Conservation (phyloP, 2,113 vertebrate genomes). For the Callocephalon fimbriatum region DNA sequence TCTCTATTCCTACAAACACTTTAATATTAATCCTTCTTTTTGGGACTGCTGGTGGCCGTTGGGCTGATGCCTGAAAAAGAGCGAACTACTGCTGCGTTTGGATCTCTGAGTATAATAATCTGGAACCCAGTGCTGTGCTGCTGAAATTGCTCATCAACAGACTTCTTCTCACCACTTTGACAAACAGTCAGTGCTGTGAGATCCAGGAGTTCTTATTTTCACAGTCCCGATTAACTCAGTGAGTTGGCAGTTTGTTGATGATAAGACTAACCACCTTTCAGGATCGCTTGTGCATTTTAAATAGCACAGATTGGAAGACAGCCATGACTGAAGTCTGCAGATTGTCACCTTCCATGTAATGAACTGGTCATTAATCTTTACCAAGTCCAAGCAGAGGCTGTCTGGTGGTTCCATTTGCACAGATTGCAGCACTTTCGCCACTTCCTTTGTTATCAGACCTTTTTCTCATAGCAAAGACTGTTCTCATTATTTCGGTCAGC, state of each 20-base stretch:
- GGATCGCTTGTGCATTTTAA: neutral
- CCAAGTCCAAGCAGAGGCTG: neutral
- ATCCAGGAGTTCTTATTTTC: slow-evolving; percentile 1
- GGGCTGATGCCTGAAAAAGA: neutral
- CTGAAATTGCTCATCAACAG: neutral
- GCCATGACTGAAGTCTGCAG: neutral
- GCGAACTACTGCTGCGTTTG: neutral
- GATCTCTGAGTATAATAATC: neutral
- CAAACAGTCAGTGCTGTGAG: neutral
- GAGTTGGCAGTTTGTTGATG: slow-evolving; percentile 2
- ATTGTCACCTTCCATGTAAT: neutral
- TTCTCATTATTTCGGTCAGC: neutral
- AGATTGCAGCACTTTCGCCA: neutral
- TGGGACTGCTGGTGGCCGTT: neutral
- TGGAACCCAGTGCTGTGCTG: neutral
- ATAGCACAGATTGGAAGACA: neutral
- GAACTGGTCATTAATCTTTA: neutral
- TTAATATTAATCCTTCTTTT: neutral
- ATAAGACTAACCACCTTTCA: slow-evolving; percentile 1
- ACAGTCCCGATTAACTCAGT: neutral
- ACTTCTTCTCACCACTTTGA: neutral
- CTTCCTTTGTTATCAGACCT: neutral
- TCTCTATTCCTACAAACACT: neutral
- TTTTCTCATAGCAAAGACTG: neutral
- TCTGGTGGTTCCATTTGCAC: neutral